These are phyloP conservation scores for Cryptus armator DNA, from an alignment of 2,888 invertebrate species.

Conservation along the genomic window DNA sequence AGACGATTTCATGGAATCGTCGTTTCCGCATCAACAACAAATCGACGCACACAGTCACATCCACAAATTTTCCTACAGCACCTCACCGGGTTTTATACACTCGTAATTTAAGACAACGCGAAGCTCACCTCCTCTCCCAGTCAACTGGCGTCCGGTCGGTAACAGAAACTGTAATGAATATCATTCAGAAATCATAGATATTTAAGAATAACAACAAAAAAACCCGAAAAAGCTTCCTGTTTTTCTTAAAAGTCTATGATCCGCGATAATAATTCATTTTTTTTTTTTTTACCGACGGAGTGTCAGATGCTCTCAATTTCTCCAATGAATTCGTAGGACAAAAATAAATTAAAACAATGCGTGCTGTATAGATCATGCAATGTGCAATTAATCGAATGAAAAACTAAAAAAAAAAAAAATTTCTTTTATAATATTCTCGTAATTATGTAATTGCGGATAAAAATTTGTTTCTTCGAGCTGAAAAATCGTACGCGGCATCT, in stretches of 20 bases:
- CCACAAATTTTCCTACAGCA: slow-evolving; percentile 72
- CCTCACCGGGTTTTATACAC: slow-evolving; percentile 72
- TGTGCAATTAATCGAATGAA: slow-evolving; percentile 43
- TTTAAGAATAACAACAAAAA: no score
- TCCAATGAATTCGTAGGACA: no score
- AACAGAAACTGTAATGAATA: no score
- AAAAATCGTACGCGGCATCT: slow-evolving; percentile 18
- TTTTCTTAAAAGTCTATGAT: no score
- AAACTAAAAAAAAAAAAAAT: neutral
- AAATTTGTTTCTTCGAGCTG: neutral
- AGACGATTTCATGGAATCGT: slow-evolving; percentile 73
- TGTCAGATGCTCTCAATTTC: no score
- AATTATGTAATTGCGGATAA: neutral
- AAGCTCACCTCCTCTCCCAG: no score
- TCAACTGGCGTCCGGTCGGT: no score
- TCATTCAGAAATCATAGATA: no score
- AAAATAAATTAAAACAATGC: neutral
- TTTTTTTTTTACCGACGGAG: no score
- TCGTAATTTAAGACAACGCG: slow-evolving; percentile 46
- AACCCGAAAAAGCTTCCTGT: no score
- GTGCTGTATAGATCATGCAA: slow-evolving; percentile 16
- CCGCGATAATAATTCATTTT: no score
- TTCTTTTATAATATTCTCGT: no score
- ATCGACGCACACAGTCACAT: slow-evolving; percentile 61
- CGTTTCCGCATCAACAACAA: slow-evolving; percentile 66